Evolutionary conservation across 2,113 vertebrate genomes (phyloP).

Genomic region (Illadopsis cleaveri): DNA sequence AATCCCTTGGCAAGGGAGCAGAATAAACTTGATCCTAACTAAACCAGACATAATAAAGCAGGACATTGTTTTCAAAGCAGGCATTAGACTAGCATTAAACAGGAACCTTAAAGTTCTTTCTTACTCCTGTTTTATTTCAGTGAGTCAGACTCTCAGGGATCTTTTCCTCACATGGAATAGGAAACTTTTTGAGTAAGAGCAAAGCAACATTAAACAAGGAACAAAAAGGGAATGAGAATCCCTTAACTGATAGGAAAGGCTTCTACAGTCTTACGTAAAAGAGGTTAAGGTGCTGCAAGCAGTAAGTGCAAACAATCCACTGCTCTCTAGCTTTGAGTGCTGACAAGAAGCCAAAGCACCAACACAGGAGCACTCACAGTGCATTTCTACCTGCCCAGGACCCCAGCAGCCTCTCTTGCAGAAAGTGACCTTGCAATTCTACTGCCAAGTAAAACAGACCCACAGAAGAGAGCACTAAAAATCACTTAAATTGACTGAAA

Average conservation of each 20-base stretch:
- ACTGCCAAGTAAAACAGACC: background rate
- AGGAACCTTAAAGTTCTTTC: background rate
- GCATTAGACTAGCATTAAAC: background rate
- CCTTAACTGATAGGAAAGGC: background rate
- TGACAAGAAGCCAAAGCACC: background rate
- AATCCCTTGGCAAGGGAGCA: background rate
- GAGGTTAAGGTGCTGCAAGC: background rate
- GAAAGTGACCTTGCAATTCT: background rate
- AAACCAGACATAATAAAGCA: background rate
- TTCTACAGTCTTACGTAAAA: background rate
- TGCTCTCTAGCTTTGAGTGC: background rate
- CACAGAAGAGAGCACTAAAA: background rate
- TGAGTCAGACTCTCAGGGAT: background rate
- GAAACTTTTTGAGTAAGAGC: background rate
- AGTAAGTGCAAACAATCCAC: background rate
- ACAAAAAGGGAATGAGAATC: background rate
- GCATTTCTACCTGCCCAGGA: background rate
- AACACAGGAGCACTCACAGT: background rate
- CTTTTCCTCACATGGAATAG: background rate
- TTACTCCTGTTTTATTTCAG: background rate
- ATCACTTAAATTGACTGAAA: background rate
- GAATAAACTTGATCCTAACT: background rate
- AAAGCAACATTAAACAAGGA: background rate
- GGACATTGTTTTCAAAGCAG: background rate
- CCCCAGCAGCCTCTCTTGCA: background rate